Percentiles rank a stretch among this genome's conserved stretches.
phyloP scores from a whole-genome alignment of 2,113 vertebrate species.

The Gadus macrocephalus region DNA sequence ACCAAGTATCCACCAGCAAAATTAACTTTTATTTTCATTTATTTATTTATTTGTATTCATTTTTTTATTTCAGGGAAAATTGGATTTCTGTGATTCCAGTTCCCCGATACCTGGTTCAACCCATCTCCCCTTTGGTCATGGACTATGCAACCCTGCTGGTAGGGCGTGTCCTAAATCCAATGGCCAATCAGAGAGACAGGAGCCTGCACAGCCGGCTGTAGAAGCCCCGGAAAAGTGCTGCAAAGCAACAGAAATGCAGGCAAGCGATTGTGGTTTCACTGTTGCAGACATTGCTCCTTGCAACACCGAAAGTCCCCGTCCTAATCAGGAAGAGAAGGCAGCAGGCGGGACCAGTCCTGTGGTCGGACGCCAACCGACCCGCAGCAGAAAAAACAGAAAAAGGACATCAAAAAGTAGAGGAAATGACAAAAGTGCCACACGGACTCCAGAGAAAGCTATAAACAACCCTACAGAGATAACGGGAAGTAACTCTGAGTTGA shows the following conservation, averaged over 20 bases:
- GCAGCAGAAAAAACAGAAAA: constrained; percentile 45
- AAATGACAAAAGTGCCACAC: constrained; percentile 13
- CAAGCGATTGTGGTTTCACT: constrained; percentile 17
- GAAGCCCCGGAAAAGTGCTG: constrained; percentile 12
- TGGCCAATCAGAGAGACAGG: neutral
- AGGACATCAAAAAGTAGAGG: constrained; percentile 24
- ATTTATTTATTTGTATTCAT: neutral
- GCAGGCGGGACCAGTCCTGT: constrained; percentile 9
- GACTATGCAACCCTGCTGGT: neutral
- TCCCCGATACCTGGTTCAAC: neutral
- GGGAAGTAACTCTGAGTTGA: constrained; percentile 18
- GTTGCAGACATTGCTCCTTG: constrained; percentile 33
- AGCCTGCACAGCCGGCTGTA: neutral
- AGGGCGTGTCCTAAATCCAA: constrained; percentile 3
- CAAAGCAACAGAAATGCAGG: constrained; percentile 8
- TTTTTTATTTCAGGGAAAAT: constrained; percentile 14
- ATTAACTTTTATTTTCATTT: too few species aligned
- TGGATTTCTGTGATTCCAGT: neutral
- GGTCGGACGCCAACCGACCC: constrained; percentile 9
- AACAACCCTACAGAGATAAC: neutral
- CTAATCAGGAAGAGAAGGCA: constrained; percentile 26
- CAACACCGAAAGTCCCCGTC: constrained; percentile 18
- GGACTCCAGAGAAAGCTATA: constrained; percentile 2
- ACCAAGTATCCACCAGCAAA: too few species aligned
- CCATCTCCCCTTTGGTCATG: neutral